Evolutionary conservation across 2,113 vertebrate genomes (phyloP), one percentile per base, ranked within the genome.

Genomic region (Xiphophorus maculatus): DNA sequence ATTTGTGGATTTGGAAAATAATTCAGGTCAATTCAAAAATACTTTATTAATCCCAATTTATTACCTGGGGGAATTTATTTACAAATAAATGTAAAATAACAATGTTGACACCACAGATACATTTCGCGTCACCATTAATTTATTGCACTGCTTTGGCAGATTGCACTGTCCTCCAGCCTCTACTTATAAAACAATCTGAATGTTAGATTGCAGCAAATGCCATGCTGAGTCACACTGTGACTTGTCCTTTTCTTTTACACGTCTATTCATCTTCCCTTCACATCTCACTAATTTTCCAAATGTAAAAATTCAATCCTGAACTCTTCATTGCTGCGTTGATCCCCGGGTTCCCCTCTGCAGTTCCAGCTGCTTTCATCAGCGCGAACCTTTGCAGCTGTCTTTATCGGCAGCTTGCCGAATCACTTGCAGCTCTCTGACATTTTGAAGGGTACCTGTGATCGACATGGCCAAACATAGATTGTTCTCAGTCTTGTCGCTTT

Each of bases 361-460:
- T 51, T 14, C 30, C 33, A 5, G 63, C 29, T 63, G 40, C 42
- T 74, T 72, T 71, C 37, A 63, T 75, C 30, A 51, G 25, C 9
- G n/a, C 35, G 27, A 32, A 35, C 70, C 42, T 73, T 63, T 74
- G 63, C 48, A 74, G 76, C 73, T 30, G 63, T 82, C 71, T 79
- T 78, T 69, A 76, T 76, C 74, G 73, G 68, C 60, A 66, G 69
- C 65, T 33, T 77, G 63, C 77, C 62, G 80, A 84, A 85, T 90
- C 77, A 82, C 69, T 65, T 33, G 3, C 37, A 77, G 74, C 74
- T 13, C 63, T 65, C 44, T 80, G 81, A 82, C 76, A 82, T 87
- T 85, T 73, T 88, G 71, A 89, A 87, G 85, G 79, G 32, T 78
- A 69, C 66, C 63, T 74, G 74, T 75, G 84, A 84, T 89, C 80